A percentile compares a stretch with the other conserved stretches of the same genome.
Evolutionary conservation across 2,113 vertebrate genomes (phyloP).

Genomic region (Triplophysa tibetana): DNA sequence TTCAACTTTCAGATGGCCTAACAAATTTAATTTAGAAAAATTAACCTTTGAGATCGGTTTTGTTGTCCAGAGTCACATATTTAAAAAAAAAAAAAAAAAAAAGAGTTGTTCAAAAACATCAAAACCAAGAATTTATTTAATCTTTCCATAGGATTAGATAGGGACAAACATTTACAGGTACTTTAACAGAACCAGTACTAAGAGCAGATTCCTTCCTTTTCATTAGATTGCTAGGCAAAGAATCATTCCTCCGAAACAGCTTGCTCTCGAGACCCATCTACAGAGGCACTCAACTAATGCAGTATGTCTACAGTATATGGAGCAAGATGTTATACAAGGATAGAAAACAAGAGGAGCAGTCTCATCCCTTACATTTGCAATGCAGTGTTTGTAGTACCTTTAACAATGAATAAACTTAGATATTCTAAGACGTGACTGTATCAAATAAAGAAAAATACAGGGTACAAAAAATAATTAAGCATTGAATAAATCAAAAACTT

Average conservation of each 20-base stretch:
- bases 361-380: neutral
- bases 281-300: constrained; percentile 71
- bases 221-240: constrained; percentile 40
- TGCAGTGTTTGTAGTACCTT: neutral
- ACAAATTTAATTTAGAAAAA: too few relatives aligned
- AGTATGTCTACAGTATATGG: constrained; percentile 40
- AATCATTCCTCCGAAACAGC: constrained; percentile 54
- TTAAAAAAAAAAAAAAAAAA: neutral
- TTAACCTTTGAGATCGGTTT: too few relatives aligned
- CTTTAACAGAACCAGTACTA: constrained; percentile 62
- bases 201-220: constrained; percentile 60
- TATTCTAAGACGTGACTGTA: neutral
- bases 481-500: constrained; percentile 29
- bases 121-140: constrained; percentile 71
- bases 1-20: too few relatives aligned
- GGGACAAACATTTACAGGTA: constrained; percentile 68
- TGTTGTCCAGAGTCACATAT: neutral
- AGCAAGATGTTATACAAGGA: neutral
- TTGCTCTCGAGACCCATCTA: constrained; percentile 55
- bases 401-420: neutral
- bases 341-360: constrained; percentile 1
- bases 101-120: constrained; percentile 42
- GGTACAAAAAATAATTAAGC: constrained; percentile 39
- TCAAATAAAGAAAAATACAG: constrained; percentile 29
- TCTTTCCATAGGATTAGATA: constrained; percentile 64